phyloP scores from a whole-genome alignment of 2,113 vertebrate genomes.

The Arothron firmamentum region DNA sequence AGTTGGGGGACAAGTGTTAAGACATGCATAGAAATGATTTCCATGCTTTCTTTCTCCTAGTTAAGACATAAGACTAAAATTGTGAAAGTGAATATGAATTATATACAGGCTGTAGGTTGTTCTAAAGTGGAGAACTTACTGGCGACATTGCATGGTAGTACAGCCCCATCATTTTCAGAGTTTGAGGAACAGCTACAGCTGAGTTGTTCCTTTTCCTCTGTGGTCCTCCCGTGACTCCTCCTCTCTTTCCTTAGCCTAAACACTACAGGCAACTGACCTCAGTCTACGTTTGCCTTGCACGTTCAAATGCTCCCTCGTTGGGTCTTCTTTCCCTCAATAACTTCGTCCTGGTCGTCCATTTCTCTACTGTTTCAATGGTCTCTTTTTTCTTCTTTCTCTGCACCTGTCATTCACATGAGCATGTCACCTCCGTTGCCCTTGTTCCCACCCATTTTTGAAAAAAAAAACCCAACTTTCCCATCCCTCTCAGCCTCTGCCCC shows the following conservation, averaged over 20 bases:
- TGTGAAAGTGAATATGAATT: too few species aligned
- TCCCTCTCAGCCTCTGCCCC: constrained; percentile 52
- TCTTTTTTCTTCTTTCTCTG: constrained; percentile 47
- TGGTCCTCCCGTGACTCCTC: constrained; percentile 40
- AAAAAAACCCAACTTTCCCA: constrained; percentile 52
- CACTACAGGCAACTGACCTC: constrained; percentile 62
- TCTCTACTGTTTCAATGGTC: constrained; percentile 58
- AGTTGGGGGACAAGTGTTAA: too few species aligned
- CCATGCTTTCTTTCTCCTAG: too few species aligned
- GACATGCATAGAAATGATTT: too few species aligned
- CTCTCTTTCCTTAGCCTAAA: constrained; percentile 54
- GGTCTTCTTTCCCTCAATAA: constrained; percentile 57
- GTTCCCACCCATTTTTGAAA: constrained; percentile 66
- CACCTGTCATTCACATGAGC: constrained; percentile 66
- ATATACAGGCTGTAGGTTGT: too few species aligned
- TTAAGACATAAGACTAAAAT: too few species aligned
- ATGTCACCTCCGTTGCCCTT: constrained; percentile 48
- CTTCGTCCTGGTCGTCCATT: constrained; percentile 57
- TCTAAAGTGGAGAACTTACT: constrained; percentile 59
- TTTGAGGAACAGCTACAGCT: constrained; percentile 54
- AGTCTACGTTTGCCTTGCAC: constrained; percentile 63
- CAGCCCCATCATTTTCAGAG: constrained; percentile 74
- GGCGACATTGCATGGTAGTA: constrained; percentile 69
- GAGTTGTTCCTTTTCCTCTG: constrained; percentile 32
- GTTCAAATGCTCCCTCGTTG: constrained; percentile 73